These are phyloP conservation scores for Drosophila pseudoobscura DNA, from an alignment of 1,140 invertebrate genomes.

Conservation along the genomic window DNA sequence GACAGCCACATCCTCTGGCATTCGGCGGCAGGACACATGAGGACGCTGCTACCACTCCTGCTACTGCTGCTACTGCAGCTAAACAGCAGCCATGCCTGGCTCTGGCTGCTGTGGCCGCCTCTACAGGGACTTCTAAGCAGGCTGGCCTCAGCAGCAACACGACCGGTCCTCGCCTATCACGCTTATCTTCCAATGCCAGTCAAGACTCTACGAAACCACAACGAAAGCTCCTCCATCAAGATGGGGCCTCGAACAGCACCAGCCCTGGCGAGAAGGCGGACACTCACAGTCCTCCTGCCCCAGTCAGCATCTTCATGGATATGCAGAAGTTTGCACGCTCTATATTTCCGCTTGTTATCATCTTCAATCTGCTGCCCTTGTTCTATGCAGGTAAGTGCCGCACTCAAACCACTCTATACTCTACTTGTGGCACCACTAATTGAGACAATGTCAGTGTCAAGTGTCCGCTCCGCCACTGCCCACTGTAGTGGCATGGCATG, in stretches of 20 bases:
- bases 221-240: constrained; percentile 46
- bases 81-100: constrained; percentile 52
- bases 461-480: constrained; percentile 8
- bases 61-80: constrained; percentile 16
- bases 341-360: constrained; percentile 79
- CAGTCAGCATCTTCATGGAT: constrained; percentile 71
- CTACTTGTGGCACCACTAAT: constrained; percentile 16
- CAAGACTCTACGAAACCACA: constrained; percentile 61
- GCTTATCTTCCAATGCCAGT: constrained; percentile 75
- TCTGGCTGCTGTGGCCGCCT: constrained; percentile 54
- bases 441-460: constrained; percentile 26
- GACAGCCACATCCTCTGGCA: constrained; percentile 48
- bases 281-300: constrained; percentile 34
- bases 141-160: constrained; percentile 24
- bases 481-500: constrained; percentile 32
- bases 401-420: constrained; percentile 6
- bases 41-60: constrained; percentile 19
- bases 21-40: neutral
- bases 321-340: constrained; percentile 78
- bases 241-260: constrained; percentile 22
- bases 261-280: constrained; percentile 37
- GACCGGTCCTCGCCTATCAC: constrained; percentile 56
- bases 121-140: constrained; percentile 51
- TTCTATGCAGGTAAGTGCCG: constrained; percentile 82
- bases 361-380: constrained; percentile 83